Conservation (phyloP, 2,888 invertebrate genomes). For the Eueremaeus valkanovi region DNA sequence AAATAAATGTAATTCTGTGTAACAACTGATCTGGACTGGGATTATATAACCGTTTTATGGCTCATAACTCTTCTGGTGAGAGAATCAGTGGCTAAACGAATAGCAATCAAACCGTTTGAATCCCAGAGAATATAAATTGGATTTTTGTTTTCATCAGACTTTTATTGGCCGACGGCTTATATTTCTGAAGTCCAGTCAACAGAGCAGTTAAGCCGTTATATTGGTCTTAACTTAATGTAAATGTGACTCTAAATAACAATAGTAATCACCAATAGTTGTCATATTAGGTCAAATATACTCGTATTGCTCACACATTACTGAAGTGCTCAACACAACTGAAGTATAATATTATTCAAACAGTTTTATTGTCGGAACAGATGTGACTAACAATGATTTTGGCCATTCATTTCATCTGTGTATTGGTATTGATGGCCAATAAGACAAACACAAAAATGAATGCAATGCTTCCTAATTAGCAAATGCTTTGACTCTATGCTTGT, state of each 20-base stretch:
- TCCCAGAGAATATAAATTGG: not conserved
- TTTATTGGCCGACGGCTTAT: not conserved
- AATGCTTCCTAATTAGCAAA: not conserved
- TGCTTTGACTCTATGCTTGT: not conserved
- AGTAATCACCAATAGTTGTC: slow-evolving; percentile 4
- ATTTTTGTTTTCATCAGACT: not conserved
- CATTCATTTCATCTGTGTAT: not conserved
- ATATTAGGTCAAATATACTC: not conserved
- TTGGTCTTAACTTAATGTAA: not conserved
- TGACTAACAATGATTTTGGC: not conserved
- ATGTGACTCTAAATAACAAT: not conserved
- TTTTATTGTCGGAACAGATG: slow-evolving; percentile 3
- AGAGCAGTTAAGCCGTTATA: not conserved
- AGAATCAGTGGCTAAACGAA: not conserved
- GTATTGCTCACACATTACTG: no score
- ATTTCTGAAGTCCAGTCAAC: not conserved
- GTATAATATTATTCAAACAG: not conserved
- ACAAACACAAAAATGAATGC: not conserved
- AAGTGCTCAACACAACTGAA: not conserved
- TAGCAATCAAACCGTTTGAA: not conserved
- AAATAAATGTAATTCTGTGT: not conserved
- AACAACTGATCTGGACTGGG: not conserved
- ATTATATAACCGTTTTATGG: slow-evolving; percentile 2
- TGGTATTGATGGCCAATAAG: not conserved
- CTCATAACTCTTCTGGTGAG: not conserved